A percentile compares a stretch with the other conserved stretches of the same genome.
Conservation (phyloP, 2,888 invertebrate species). For the Aleiodes testaceus region DNA sequence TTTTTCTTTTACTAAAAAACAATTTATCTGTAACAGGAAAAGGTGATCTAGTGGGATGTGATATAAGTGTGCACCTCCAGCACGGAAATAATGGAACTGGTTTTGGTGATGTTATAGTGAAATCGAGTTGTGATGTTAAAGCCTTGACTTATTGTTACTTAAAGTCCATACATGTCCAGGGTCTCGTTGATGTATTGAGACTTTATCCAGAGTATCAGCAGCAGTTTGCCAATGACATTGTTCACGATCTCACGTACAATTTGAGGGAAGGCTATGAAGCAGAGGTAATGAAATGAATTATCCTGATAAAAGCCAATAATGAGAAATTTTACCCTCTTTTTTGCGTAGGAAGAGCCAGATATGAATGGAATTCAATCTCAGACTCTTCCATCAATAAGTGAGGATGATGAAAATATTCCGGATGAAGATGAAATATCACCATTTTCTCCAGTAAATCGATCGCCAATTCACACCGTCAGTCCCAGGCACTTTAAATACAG, state of each 20-base stretch:
- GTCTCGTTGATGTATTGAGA: slow-evolving; percentile 89
- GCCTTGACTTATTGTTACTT: slow-evolving; percentile 97
- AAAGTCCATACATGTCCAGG: slow-evolving; percentile 93
- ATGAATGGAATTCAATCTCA: slow-evolving; percentile 86
- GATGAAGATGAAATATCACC: slow-evolving; percentile 82
- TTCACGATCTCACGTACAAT: slow-evolving; percentile 96
- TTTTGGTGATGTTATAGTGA: slow-evolving; percentile 85
- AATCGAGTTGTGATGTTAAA: slow-evolving; percentile 95
- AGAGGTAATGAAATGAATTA: slow-evolving; percentile 75
- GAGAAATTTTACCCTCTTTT: slow-evolving; percentile 26
- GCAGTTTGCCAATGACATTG: slow-evolving; percentile 94
- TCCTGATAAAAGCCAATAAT: not conserved
- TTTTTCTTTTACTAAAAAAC: not conserved
- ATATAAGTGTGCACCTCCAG: slow-evolving; percentile 87
- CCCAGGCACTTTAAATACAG: slow-evolving; percentile 82
- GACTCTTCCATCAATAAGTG: slow-evolving; percentile 93
- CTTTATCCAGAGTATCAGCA: slow-evolving; percentile 96
- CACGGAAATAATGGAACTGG: slow-evolving; percentile 77
- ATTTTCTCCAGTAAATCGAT: slow-evolving; percentile 78
- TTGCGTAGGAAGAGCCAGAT: slow-evolving; percentile 79
- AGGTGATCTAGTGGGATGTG: slow-evolving; percentile 95
- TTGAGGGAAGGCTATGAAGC: slow-evolving; percentile 94
- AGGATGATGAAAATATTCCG: slow-evolving; percentile 91
- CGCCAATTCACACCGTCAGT: slow-evolving; percentile 76
- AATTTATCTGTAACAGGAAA: slow-evolving; percentile 80